Conservation (phyloP, 2,797 vertebrate genomes). For the Calcarius lapponicus region DNA sequence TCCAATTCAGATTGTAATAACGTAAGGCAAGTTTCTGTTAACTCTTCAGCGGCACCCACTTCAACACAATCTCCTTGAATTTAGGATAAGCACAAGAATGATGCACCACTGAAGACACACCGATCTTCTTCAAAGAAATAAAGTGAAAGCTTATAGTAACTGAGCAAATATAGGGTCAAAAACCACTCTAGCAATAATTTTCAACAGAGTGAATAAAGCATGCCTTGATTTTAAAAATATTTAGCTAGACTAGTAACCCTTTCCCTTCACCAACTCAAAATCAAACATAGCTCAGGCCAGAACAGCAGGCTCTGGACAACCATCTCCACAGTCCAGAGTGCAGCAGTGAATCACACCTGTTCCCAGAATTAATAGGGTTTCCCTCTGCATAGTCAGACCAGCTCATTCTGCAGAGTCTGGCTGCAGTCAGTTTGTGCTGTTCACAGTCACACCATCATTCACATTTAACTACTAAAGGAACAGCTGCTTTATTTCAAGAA, state of each 20-base stretch:
- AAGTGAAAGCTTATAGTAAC: not conserved
- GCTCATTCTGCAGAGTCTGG: not conserved
- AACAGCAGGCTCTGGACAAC: not conserved
- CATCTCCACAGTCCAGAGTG: not conserved
- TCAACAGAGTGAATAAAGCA: not conserved
- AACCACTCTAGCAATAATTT: not conserved
- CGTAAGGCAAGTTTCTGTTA: not conserved
- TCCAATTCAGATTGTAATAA: not conserved
- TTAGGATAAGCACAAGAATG: not conserved
- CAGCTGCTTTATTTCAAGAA: not conserved
- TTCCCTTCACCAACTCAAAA: not conserved
- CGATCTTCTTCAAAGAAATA: not conserved
- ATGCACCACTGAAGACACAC: not conserved
- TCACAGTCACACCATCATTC: not conserved
- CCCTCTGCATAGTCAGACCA: not conserved
- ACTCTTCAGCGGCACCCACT: not conserved
- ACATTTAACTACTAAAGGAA: not conserved
- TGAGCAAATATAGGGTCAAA: not conserved
- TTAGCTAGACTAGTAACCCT: not conserved
- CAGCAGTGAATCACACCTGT: not conserved
- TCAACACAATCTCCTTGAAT: not conserved
- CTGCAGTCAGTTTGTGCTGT: not conserved
- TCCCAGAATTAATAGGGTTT: not conserved
- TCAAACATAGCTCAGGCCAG: not conserved
- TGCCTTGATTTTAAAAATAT: not conserved